phyloP scores from a whole-genome alignment of 2,797 vertebrate species.

The Myoxocephalus aenaeus region DNA sequence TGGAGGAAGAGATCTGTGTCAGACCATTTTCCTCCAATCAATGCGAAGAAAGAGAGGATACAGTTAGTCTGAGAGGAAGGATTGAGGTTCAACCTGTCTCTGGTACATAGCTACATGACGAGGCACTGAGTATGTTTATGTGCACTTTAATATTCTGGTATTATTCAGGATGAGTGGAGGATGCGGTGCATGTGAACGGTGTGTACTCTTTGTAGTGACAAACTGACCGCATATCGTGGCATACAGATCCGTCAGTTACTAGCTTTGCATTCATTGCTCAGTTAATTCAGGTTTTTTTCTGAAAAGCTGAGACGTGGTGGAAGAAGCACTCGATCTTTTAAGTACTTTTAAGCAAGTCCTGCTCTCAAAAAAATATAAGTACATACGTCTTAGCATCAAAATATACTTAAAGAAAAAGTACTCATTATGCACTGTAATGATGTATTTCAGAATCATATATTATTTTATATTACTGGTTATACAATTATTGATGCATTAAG shows the following conservation, averaged over 20 bases:
- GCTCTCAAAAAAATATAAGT: too few species aligned
- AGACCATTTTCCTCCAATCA: slow-evolving; percentile 15
- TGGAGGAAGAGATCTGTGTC: slow-evolving; percentile 40
- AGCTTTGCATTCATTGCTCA: neutral
- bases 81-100: slow-evolving; percentile 65
- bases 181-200: slow-evolving; percentile 34
- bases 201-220: neutral
- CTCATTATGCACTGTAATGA: too few species aligned
- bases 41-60: slow-evolving; percentile 21
- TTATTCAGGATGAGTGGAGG: slow-evolving; percentile 25
- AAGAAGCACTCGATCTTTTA: too few species aligned
- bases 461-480: too few species aligned
- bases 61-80: slow-evolving; percentile 27
- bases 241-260: neutral
- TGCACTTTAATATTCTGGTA: slow-evolving; percentile 64
- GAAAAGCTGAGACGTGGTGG: neutral
- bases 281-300: neutral
- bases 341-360: too few species aligned
- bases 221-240: neutral
- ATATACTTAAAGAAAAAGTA: too few species aligned
- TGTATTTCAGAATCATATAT: too few species aligned
- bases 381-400: too few species aligned
- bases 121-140: slow-evolving; percentile 51
- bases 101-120: slow-evolving; percentile 38
- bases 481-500: too few species aligned